phyloP scores from a whole-genome alignment of 2,888 invertebrate species.

The Hypomecis atomaria region DNA sequence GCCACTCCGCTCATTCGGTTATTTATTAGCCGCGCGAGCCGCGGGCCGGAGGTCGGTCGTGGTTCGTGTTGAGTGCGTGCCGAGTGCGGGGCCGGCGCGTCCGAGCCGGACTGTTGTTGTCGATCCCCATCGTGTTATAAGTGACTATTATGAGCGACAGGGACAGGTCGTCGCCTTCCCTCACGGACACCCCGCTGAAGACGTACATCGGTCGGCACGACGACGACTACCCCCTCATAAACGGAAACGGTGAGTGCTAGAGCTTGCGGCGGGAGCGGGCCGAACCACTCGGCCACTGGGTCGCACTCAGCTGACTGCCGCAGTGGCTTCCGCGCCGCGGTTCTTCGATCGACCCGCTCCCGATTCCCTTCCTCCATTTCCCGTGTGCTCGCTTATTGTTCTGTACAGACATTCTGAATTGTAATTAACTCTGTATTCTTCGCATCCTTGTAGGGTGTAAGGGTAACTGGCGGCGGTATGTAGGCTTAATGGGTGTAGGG shows the following conservation, averaged over 20 bases:
- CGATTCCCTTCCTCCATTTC: constrained; percentile 30
- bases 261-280: constrained; percentile 47
- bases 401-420: neutral
- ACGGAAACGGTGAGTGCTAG: constrained; percentile 87
- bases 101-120: constrained; percentile 69
- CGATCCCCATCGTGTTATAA: constrained; percentile 64
- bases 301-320: constrained; percentile 57
- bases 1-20: constrained; percentile 48
- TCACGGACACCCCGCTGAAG: constrained; percentile 94
- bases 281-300: constrained; percentile 23
- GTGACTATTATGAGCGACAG: constrained; percentile 94
- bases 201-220: constrained; percentile 93
- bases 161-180: constrained; percentile 94
- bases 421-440: neutral
- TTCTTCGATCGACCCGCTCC: constrained; percentile 72
- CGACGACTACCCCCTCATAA: constrained; percentile 91
- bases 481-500: constrained; percentile 4
- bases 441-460: neutral
- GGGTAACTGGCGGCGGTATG: no score
- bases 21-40: constrained; percentile 83
- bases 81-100: constrained; percentile 77
- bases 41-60: constrained; percentile 83
- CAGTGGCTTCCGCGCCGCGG: constrained; percentile 65
- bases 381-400: constrained; percentile 8
- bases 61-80: constrained; percentile 75